Percentiles rank a stretch among this genome's conserved stretches.
Evolutionary conservation across 2,797 vertebrate species (phyloP).

Genomic region (Amniataba percoides): DNA sequence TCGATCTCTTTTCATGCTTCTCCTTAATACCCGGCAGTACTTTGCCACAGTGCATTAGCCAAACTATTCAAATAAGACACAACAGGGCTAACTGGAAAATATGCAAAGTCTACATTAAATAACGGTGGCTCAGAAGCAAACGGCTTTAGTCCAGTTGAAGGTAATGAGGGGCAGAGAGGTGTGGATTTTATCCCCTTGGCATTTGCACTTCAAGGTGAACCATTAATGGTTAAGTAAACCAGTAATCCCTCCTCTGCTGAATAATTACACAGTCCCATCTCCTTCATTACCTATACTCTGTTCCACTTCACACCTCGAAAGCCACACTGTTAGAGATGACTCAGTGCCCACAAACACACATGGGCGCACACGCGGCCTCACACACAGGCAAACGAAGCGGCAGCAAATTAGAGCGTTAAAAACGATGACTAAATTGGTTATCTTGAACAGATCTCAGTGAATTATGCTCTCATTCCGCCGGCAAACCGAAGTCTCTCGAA

Average conservation of each 20-base stretch:
- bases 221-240: conserved; percentile 77
- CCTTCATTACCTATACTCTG: conserved; percentile 80
- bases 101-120: conserved; percentile 66
- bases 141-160: conserved; percentile 53
- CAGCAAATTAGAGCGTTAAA: conserved; percentile 57
- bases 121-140: conserved; percentile 41
- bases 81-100: conserved; percentile 54
- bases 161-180: conserved; percentile 70
- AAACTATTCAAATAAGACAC: conserved; percentile 58
- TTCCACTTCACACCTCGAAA: conserved; percentile 80
- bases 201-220: conserved; percentile 82
- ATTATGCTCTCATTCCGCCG: conserved; percentile 37
- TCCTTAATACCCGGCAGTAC: conserved; percentile 33
- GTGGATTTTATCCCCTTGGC: conserved; percentile 65
- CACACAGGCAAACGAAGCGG: conserved; percentile 1
- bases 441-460: conserved; percentile 64
- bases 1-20: conserved; percentile 49
- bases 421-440: conserved; percentile 61
- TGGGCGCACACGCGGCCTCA: neutral
- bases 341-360: conserved; percentile 29
- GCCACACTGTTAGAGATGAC: conserved; percentile 42
- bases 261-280: conserved; percentile 81
- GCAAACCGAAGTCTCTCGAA: conserved; percentile 22
- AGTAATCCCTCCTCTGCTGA: conserved; percentile 72
- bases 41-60: conserved; percentile 67